Evolutionary conservation across 2,113 vertebrate genomes (phyloP).

Genomic region (Eptatretus burgeri): DNA sequence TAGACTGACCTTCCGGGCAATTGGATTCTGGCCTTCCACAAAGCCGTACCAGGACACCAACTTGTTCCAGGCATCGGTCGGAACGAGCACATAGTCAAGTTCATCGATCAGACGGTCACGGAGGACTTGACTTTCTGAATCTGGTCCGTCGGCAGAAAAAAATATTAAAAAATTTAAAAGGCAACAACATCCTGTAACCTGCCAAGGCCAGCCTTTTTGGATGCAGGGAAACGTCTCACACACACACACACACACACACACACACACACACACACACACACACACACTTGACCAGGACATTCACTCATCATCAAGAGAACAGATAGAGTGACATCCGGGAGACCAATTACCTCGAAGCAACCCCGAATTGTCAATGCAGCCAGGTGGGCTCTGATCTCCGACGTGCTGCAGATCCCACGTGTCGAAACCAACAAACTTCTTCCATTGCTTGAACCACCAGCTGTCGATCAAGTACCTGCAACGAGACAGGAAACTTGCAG

Average conservation of each 20-base stretch:
- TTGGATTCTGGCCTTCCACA: slow-evolving; percentile 47
- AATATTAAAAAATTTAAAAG: slow-evolving; percentile 9
- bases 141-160: slow-evolving; percentile 16
- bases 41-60: slow-evolving; percentile 56
- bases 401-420: slow-evolving; percentile 68
- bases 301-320: too few species aligned
- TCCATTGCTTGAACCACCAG: slow-evolving; percentile 92
- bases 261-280: too few species aligned
- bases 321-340: too few species aligned
- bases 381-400: slow-evolving; percentile 45
- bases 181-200: accelerated
- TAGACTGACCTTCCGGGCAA: slow-evolving; percentile 51
- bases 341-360: slow-evolving; percentile 40
- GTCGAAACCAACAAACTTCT: slow-evolving; percentile 84
- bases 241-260: too few species aligned
- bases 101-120: slow-evolving; percentile 83
- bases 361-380: slow-evolving; percentile 69
- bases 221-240: neutral
- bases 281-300: too few species aligned
- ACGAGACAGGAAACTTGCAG: slow-evolving; percentile 15
- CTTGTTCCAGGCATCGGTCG: slow-evolving; percentile 62
- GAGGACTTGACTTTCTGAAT: slow-evolving; percentile 43
- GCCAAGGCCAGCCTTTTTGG: neutral
- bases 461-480: slow-evolving; percentile 47
- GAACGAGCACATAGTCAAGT: slow-evolving; percentile 68